Evolutionary conservation across 2,888 invertebrate genomes (phyloP), one percentile per base, ranked within the genome.

Genomic region (Salticus scenicus): DNA sequence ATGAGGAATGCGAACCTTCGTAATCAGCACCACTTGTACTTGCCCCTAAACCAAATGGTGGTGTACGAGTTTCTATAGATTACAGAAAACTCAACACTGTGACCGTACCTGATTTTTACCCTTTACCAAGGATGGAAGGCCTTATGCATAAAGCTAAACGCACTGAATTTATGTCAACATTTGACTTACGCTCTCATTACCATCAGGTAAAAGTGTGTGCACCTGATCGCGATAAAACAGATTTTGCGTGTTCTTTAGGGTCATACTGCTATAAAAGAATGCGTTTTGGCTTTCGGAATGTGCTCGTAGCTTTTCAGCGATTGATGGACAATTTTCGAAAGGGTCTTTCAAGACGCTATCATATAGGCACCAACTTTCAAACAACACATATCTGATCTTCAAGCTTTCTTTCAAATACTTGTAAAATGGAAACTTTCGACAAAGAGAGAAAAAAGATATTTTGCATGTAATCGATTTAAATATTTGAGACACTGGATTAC

Each of bases 391-490:
- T 27, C n/a, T n/a, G n/a, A n/a, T n/a, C 33, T 79, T 7, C n/a
- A 63, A 63, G 12, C 12, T 57, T 63, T 79, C 12, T 79, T 71
- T 37, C 10, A 71, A 66, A 71, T 63, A 64, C 42, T 79, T 20
- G 0, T 7, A 0, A 17, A 17, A 10, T 71, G 57, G 24, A 71
- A 71, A 27, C 42, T 80, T 0, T n/a, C 28, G 20, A 51, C 73
- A 8, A 73, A 80, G 10, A 8, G 80, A 24, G 33, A 73, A 20
- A 80, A 80, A 14, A 51, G 72, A 10, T 0, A 64, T 31, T 79
- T 79, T 31, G 64, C 79, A n/a, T n/a, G n/a, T n/a, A n/a, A n/a
- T n/a, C n/a, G n/a, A n/a, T n/a, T n/a, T n/a, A n/a, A n/a, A n/a
- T n/a, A n/a, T n/a, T n/a, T n/a, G n/a, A n/a, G n/a, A n/a, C n/a